Base-by-base conservation (phyloP, 2,113 vertebrate genomes). In the Uria aalge region DNA sequence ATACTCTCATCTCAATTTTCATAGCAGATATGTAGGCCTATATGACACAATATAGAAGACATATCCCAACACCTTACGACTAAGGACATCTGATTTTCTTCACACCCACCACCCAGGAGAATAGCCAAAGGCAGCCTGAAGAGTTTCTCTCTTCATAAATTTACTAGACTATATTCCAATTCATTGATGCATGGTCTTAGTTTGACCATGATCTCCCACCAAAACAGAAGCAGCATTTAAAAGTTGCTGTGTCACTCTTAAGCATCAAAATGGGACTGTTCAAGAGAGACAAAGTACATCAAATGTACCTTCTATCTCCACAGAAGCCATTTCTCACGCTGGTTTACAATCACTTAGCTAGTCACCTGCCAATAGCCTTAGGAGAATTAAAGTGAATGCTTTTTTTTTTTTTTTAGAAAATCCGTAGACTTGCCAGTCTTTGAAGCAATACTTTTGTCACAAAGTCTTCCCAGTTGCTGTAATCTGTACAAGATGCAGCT, bases 391-490 rank as follows among this genome's bases (percentile, higher is more conserved):
- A 97, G 91, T 86, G 68, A 97, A 97, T 92, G 63, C 18, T 78
- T 34, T 88, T 72, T 67, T 64, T 96, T n/a, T 88, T 74, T 67
- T 64, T 96, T 93, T 41, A 72, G 47, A 66, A 95, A 97, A 97
- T 90, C 85, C 92, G 96, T 75, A 96, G 89, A 92, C 92, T 97
- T 72, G 94, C 89, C 64, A 69, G 63, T 96, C 98, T 97, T 96
- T 75, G 59, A 86, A 74, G 53, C 47, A 81, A 52, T 56, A 77
- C 56, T 85, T 96, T 56, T 94, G 73, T 88, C 94, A 96, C 88
- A 83, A 85, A 85, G 43, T n/a, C 75, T 85, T 89, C 74, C 64
- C n/a, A 15, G 68, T 91, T 94, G 9, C 68, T 84, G 47, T 73
- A 94, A 96, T 74, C 93, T 81, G 83, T 38, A 62, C 9, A 82